Base-by-base conservation (phyloP, 2,113 vertebrate species). In the Anas platyrhynchos region DNA sequence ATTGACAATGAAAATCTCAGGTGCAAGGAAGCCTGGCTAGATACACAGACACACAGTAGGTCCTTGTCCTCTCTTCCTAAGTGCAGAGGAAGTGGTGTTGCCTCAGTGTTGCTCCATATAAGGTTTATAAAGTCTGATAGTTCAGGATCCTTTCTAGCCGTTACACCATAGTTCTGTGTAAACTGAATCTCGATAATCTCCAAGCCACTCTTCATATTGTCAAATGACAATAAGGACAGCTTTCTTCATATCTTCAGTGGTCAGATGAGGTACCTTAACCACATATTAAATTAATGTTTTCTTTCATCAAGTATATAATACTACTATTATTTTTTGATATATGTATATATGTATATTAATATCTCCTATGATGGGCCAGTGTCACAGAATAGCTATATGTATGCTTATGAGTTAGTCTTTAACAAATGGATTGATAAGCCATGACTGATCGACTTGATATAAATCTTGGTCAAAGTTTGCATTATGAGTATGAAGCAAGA, bases 1-100 rank as follows among this genome's bases (percentile, higher is more conserved):
- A 7, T 31, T 80, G 26, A 27, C 11, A 34, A 0, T 6, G 18
- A 43, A 34, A 62, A 73, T n/a, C 5, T 81, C 31, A 14, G 1
- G 2, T 1, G 0, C 21, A 5, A 7, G 71, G 52, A 18, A 77
- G 11, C 2, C 0, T 7, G 6, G 6, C 54, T 69, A 66, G 56
- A 16, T 23, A 11, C 38, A 38, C 14, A 73, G 31, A 65, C 18
- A 48, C 15, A 12, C 3, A 43, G 56, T n/a, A 46, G 18, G 11
- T 68, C 46, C 20, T 65, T 41, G 26, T 44, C 14, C 27, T 74
- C 41, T 66, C 61, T 83, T 68, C 22, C n/a, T 46, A 38, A 58
- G 14, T 9, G 21, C 67, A 55, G 23, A 73, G 46, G 11, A 20
- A 1, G 3, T 13, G 36, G 4, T 48, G 32, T 38, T 66, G 54